phyloP scores from a whole-genome alignment of 1,140 invertebrate genomes.

The Neotoxoptera formosana region DNA sequence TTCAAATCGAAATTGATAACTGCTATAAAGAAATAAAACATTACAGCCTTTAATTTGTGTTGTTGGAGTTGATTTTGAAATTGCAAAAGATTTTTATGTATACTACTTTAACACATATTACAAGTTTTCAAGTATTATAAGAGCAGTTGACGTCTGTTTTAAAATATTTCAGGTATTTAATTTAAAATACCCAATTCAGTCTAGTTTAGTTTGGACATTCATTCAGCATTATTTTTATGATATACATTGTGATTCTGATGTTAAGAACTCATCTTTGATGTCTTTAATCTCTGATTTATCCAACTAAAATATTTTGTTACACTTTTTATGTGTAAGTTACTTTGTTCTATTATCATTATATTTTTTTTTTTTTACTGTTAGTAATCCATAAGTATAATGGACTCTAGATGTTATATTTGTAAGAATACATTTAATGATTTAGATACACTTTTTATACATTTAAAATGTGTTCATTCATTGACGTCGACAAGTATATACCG shows the following conservation, averaged over 20 bases:
- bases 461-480: not conserved
- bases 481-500: not conserved
- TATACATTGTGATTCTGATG: not conserved
- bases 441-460: not conserved
- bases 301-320: not conserved
- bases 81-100: slow-evolving; percentile 12
- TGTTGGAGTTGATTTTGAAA: slow-evolving; percentile 5
- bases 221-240: slow-evolving; percentile 22
- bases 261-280: not conserved
- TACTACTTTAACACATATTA: slow-evolving; percentile 26
- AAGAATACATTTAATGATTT: not conserved
- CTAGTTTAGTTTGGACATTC: slow-evolving; percentile 26
- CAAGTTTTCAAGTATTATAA: slow-evolving; percentile 1
- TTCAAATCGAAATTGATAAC: slow-evolving; percentile 34
- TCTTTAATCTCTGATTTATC: not conserved
- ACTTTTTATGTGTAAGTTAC: not conserved
- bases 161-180: not conserved
- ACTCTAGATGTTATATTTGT: not conserved
- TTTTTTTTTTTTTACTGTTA: not conserved
- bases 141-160: not conserved
- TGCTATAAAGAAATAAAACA: not conserved
- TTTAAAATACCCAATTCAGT: not conserved
- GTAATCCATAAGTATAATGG: not conserved
- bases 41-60: slow-evolving; percentile 43
- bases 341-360: not conserved